These are phyloP conservation scores for Synaphobranchus kaupii DNA, from an alignment of 2,797 vertebrate species.

Conservation along the genomic window DNA sequence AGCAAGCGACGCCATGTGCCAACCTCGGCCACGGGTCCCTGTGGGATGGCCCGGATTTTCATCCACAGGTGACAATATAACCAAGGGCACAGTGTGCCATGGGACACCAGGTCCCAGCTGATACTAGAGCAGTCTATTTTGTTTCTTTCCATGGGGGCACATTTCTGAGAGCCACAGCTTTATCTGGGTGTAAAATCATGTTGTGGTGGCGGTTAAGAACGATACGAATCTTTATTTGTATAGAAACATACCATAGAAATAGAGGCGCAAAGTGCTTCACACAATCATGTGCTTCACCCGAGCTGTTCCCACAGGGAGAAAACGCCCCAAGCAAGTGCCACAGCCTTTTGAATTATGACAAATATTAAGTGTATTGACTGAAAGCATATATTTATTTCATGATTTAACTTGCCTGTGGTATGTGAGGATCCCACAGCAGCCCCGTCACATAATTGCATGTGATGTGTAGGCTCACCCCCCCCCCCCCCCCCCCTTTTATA, in stretches of 20 bases:
- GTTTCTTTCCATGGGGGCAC: not conserved
- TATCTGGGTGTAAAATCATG: not conserved
- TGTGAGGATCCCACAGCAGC: not conserved
- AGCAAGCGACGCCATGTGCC: not conserved
- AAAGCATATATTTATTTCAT: not conserved
- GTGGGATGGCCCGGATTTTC: not conserved
- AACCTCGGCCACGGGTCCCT: not conserved
- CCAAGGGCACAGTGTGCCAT: not conserved
- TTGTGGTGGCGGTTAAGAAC: not conserved
- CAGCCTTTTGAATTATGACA: not conserved
- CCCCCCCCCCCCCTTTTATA: too few species aligned
- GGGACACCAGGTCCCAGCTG: not conserved
- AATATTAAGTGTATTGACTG: not conserved
- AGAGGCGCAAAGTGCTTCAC: not conserved
- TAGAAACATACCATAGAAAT: not conserved
- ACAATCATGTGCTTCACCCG: not conserved
- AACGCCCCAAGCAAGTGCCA: not conserved
- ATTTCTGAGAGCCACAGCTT: not conserved
- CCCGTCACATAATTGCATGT: not conserved
- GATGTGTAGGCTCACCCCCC: too few species aligned
- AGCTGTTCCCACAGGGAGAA: not conserved
- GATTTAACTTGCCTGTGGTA: not conserved
- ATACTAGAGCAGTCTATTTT: not conserved
- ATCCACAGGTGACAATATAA: not conserved
- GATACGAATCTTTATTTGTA: not conserved